These are phyloP conservation scores for Tauraco hartlaubi DNA, from an alignment of 2,797 vertebrate species.

Conservation along the genomic window DNA sequence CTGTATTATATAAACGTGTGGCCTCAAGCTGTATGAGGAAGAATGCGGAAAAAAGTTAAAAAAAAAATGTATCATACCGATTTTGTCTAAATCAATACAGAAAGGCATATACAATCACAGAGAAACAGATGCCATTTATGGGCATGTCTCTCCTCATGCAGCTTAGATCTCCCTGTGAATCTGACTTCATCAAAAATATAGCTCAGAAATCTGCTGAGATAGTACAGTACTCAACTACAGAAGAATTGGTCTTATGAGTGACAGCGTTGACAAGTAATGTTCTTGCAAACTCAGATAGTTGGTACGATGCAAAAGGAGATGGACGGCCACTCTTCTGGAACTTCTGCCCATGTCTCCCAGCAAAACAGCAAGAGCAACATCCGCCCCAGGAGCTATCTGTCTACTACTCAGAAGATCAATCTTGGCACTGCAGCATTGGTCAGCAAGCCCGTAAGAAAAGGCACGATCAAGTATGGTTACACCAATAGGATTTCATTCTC, in stretches of 20 bases:
- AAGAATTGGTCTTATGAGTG: neutral
- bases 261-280: neutral
- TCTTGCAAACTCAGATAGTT: neutral
- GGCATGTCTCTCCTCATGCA: neutral
- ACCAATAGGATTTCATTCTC: neutral
- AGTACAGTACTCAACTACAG: neutral
- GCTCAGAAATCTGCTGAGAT: neutral
- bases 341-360: neutral
- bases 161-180: neutral
- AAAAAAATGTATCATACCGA: neutral
- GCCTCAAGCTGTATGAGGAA: neutral
- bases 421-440: neutral
- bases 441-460: neutral
- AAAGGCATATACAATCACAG: neutral
- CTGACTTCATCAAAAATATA: constrained; percentile 10
- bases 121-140: neutral
- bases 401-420: neutral
- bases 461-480: neutral
- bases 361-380: fast-evolving
- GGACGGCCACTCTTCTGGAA: neutral
- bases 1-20: neutral
- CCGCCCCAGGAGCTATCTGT: neutral
- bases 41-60: neutral
- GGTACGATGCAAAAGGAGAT: neutral
- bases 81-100: fast-evolving